A percentile compares a stretch with the other conserved stretches of the same genome.
Conservation (phyloP, 2,113 vertebrate genomes). For the Ameiurus melas region DNA sequence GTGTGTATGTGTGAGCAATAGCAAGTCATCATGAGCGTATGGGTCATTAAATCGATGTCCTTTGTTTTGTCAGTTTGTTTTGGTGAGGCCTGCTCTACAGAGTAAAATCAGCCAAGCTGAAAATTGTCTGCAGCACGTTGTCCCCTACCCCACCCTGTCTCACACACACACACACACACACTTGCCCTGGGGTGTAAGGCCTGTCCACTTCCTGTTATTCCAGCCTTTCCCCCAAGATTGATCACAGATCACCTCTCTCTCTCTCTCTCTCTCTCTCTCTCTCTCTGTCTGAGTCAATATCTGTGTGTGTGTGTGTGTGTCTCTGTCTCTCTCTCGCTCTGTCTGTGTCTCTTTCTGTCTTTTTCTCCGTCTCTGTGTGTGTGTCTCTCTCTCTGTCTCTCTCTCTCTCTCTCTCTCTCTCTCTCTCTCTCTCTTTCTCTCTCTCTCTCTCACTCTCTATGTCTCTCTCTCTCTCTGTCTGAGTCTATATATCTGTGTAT, state of each 20-base stretch:
- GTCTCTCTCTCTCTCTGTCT: too few species aligned
- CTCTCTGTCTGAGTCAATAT: conserved; percentile 3
- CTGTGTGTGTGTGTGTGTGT: too few species aligned
- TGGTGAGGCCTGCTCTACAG: conserved; percentile 89
- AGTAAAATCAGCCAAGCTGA: conserved; percentile 99
- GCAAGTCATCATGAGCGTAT: conserved; percentile 84
- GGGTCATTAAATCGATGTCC: conserved; percentile 99
- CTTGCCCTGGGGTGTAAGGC: conserved; percentile 44
- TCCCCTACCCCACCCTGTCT: conserved; percentile 87
- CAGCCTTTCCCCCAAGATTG: conserved; percentile 75
- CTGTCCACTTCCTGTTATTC: conserved; percentile 76
- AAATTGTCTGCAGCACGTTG: conserved; percentile 99
- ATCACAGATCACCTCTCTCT: conserved; percentile 70
- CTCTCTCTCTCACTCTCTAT: too few species aligned
- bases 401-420: too few species aligned
- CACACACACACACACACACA: conserved; percentile 47
- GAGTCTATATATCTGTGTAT: too few species aligned
- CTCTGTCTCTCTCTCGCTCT: too few species aligned
- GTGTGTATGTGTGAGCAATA: conserved; percentile 54
- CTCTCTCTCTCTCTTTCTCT: too few species aligned
- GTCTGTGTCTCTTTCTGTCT: too few species aligned
- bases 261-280: not conserved
- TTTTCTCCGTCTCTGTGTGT: too few species aligned
- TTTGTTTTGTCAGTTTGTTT: conserved; percentile 99
- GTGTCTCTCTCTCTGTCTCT: too few species aligned